Conservation (phyloP, 2,888 invertebrate genomes). For the Thymelicus sylvestris region DNA sequence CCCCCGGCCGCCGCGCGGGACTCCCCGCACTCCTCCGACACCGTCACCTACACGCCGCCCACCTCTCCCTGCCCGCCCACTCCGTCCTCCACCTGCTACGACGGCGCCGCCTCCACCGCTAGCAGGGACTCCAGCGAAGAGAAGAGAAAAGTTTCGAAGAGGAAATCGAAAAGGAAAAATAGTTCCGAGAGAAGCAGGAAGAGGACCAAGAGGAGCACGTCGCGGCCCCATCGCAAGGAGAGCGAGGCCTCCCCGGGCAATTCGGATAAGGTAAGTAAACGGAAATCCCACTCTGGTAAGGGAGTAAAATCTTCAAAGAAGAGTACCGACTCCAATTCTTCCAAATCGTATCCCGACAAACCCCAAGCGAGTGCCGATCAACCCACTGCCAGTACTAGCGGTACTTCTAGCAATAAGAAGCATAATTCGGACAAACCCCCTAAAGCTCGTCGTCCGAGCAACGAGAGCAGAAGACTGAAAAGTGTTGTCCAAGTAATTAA, state of each 20-base stretch:
- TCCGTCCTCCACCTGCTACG: slow-evolving; percentile 37
- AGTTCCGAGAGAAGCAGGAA: slow-evolving; percentile 48
- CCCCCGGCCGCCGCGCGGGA: slow-evolving; percentile 26
- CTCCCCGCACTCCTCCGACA: slow-evolving; percentile 34
- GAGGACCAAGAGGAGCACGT: slow-evolving; percentile 48
- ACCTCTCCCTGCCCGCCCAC: slow-evolving; percentile 38
- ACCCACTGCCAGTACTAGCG: slow-evolving; percentile 48
- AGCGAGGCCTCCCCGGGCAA: slow-evolving; percentile 32
- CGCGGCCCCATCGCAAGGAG: slow-evolving; percentile 51
- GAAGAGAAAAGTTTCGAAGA: slow-evolving; percentile 46
- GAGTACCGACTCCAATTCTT: slow-evolving; percentile 26
- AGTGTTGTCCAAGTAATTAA: slow-evolving; percentile 73
- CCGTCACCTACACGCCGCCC: slow-evolving; percentile 24
- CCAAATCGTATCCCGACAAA: slow-evolving; percentile 29
- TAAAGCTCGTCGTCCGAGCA: slow-evolving; percentile 46
- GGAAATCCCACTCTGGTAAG: slow-evolving; percentile 63
- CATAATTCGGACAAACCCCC: slow-evolving; percentile 39
- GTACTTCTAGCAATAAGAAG: slow-evolving; percentile 38
- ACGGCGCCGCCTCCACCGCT: slow-evolving; percentile 33
- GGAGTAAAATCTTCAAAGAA: slow-evolving; percentile 66
- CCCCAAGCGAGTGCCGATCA: slow-evolving; percentile 38
- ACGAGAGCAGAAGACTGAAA: slow-evolving; percentile 69
- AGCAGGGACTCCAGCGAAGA: slow-evolving; percentile 41
- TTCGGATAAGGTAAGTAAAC: slow-evolving; percentile 51
- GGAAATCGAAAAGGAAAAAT: slow-evolving; percentile 50